Conservation (phyloP, 2,888 invertebrate genomes). For the Plebejus melissa region DNA sequence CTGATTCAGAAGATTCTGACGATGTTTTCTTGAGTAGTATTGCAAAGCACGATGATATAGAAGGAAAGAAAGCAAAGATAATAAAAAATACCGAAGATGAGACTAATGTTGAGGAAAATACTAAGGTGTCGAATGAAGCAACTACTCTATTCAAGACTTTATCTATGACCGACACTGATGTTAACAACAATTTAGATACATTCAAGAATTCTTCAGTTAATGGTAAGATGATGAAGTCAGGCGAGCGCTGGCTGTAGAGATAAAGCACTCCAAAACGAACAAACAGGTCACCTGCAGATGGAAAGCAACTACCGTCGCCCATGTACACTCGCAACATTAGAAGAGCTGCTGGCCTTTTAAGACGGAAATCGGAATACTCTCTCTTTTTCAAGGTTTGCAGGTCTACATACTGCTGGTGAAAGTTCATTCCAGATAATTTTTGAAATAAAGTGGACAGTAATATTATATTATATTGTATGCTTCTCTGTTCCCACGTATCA, state of each 20-base stretch:
- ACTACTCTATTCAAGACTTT: background rate
- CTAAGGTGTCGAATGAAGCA: background rate
- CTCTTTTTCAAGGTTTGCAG: too few species aligned
- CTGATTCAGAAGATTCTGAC: conserved; percentile 45
- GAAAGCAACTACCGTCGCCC: too few species aligned
- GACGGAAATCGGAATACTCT: too few species aligned
- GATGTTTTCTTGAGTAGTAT: background rate
- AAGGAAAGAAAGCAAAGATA: background rate
- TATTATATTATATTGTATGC: too few species aligned
- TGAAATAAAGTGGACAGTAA: too few species aligned
- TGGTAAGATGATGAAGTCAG: background rate
- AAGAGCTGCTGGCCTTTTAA: too few species aligned
- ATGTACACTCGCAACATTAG: too few species aligned
- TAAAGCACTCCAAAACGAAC: too few species aligned
- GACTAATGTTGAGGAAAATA: conserved; percentile 28
- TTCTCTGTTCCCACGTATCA: too few species aligned
- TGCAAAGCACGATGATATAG: background rate
- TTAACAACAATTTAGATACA: conserved; percentile 17
- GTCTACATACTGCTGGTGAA: too few species aligned
- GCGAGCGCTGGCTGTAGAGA: background rate
- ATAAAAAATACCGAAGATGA: conserved; percentile 38
- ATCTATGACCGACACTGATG: background rate
- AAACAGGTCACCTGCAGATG: too few species aligned
- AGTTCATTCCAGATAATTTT: too few species aligned
- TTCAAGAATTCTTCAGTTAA: background rate